Base-by-base conservation (phyloP, 2,113 vertebrate species). In the Columba livia region DNA sequence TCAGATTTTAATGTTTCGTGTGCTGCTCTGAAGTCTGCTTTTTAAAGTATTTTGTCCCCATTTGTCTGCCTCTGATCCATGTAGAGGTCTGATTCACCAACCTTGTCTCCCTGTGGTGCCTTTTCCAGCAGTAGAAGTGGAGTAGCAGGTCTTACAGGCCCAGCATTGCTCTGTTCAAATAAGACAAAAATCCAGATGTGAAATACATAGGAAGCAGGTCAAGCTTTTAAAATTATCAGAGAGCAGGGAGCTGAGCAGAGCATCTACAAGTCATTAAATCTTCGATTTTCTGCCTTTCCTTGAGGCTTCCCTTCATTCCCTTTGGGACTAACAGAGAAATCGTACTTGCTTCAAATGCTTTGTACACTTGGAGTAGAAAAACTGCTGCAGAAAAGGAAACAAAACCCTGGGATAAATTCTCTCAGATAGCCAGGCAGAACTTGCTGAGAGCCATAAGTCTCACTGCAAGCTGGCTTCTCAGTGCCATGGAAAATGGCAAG, bases 231-330 rank as follows among this genome's bases (percentile, higher is more conserved):
- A 96, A 61, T 97, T 78, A 32, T 11, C 83, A 79, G 92, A 62
- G 85, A 96, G 61, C 67, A 88, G 73, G 58, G 47, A 57, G 50
- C 79, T 61, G 61, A 95, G 64, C 66, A 80, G 44, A 96, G 51
- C 78, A 74, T 94, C 79, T 94, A 58, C 64, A 94, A 94, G 82
- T 96, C 87, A 96, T 96, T 96, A 96, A 95, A 96, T 96, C 87
- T 96, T 93, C 64, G 91, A 91, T 97, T 95, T 96, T 96, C 94
- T 96, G 38, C 64, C 67, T 91, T 85, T 97, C 83, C 95, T 94
- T 93, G 73, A 93, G 91, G 88, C 90, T 92, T 93, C 28, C 28
- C 9, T 17, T 92, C 71, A 61, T 72, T 92, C 48, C 97, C 42
- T 19, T 40, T 51, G 87, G 83, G 88, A 92, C 53, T 47, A 34